These are phyloP conservation scores for Andrena trimmerana DNA, from an alignment of 2,888 invertebrate genomes.

Conservation along the genomic window DNA sequence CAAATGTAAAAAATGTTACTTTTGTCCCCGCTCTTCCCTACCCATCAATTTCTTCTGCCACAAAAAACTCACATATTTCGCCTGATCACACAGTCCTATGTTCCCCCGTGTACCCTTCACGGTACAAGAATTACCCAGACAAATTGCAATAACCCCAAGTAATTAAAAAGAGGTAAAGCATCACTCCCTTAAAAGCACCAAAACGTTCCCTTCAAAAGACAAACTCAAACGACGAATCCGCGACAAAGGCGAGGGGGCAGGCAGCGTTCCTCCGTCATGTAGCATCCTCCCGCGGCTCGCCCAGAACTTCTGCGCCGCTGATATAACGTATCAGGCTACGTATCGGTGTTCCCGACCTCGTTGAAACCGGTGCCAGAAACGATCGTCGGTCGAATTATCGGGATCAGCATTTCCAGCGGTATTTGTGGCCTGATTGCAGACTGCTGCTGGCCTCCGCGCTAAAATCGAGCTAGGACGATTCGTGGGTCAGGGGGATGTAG, in stretches of 20 bases:
- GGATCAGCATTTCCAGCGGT: slow-evolving; percentile 65
- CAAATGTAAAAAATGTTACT: too few relatives aligned
- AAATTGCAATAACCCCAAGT: too few relatives aligned
- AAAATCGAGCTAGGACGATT: slow-evolving; percentile 40
- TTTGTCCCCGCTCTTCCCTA: too few relatives aligned
- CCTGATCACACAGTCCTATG: too few relatives aligned
- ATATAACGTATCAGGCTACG: slow-evolving; percentile 50
- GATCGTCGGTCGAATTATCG: slow-evolving; percentile 71
- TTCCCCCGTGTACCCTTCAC: too few relatives aligned
- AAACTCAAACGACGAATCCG: slow-evolving; percentile 18
- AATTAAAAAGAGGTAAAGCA: background rate
- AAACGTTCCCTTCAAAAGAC: slow-evolving; percentile 19
- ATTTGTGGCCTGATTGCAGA: slow-evolving; percentile 70
- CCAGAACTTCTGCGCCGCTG: slow-evolving; percentile 35
- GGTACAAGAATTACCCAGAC: too few relatives aligned
- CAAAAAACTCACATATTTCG: too few relatives aligned
- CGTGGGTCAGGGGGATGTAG: slow-evolving; percentile 24
- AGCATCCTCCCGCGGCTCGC: background rate
- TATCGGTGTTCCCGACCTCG: slow-evolving; percentile 50
- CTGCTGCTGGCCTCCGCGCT: slow-evolving; percentile 20
- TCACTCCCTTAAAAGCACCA: background rate
- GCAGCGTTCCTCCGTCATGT: background rate
- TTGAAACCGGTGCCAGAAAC: slow-evolving; percentile 67
- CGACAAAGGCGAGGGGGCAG: slow-evolving; percentile 11
- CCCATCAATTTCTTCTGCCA: too few relatives aligned